Base-by-base conservation (phyloP, 2,113 vertebrate genomes). In the Grus americana region DNA sequence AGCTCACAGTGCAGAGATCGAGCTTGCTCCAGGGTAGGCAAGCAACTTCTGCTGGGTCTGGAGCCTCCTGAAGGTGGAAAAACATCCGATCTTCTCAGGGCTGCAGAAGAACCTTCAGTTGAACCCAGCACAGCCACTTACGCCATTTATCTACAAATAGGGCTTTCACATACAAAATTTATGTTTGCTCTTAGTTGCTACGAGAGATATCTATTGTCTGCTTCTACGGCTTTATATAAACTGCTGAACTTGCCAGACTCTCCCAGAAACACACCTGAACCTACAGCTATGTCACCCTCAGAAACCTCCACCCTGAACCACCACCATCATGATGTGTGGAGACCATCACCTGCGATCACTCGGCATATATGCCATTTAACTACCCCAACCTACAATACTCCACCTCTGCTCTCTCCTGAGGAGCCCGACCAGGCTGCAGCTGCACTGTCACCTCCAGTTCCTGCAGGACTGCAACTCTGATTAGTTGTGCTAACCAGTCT, bases 151-250 rank as follows among this genome's bases (percentile, higher is more conserved):
- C 49, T 46, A 30, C 75, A 76, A 73, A 58, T 17, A n/a, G 12
- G 38, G 54, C 46, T 65, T 66, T 42, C 55, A 46, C 10, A 16
- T 24, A 27, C 61, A 49, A 61, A 68, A 40, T 2, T 1, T 73
- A 10, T 13, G 49, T 36, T 34, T 66, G 32, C 32, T 95, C 82
- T n/a, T 24, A 14, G 65, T 3, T 52, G 23, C 72, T 36, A 40
- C 3, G 29, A 3, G 26, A 52, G 36, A 3, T 23, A 42, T 30
- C 74, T n/a, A 20, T 9, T 40, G 40, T 57, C 62, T 24, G 15
- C 62, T 71, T 67, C 42, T 74, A 36, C 1, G 0, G 38, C 57
- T 88, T 58, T 10, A 34, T 3, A 24, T 0, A 0, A 90, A 54
- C 16, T 22, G n/a, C 80, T 70, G 54, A 76, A 70, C 36, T 52